Evolutionary conservation across 2,888 invertebrate genomes (phyloP).

Genomic region (Amphipyra berbera): DNA sequence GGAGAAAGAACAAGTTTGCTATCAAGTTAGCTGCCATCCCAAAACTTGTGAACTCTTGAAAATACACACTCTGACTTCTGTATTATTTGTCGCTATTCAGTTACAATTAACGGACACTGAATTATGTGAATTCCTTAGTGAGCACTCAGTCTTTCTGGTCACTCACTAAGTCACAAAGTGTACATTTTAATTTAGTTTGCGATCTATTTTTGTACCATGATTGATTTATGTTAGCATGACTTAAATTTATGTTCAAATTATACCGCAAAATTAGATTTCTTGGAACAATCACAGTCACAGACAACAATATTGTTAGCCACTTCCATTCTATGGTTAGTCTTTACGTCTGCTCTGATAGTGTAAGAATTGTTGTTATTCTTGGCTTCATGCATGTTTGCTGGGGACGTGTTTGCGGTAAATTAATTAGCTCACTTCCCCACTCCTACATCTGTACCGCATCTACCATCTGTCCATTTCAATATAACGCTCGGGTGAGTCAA

Average conservation of each 20-base stretch:
- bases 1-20: conserved; percentile 31
- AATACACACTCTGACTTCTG: conserved; percentile 31
- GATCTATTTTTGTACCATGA: conserved; percentile 60
- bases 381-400: conserved; percentile 53
- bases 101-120: conserved; percentile 49
- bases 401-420: conserved; percentile 69
- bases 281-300: conserved; percentile 50
- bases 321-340: conserved; percentile 20
- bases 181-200: conserved; percentile 44
- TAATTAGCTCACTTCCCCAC: conserved; percentile 70
- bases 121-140: conserved; percentile 42
- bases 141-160: conserved; percentile 26
- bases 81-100: conserved; percentile 44
- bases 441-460: conserved; percentile 51
- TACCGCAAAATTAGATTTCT: conserved; percentile 64
- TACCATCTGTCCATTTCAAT: conserved; percentile 70
- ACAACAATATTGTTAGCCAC: conserved; percentile 48
- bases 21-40: conserved; percentile 30
- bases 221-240: conserved; percentile 66
- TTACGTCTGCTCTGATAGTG: conserved; percentile 41
- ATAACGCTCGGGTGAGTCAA: conserved; percentile 68
- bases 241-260: conserved; percentile 70
- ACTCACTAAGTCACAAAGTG: conserved; percentile 44
- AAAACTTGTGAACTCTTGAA: conserved; percentile 31
- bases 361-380: conserved; percentile 61